These are phyloP conservation scores for Heterotilapia buettikoferi DNA, from an alignment of 2,113 vertebrate species.

Conservation along the genomic window DNA sequence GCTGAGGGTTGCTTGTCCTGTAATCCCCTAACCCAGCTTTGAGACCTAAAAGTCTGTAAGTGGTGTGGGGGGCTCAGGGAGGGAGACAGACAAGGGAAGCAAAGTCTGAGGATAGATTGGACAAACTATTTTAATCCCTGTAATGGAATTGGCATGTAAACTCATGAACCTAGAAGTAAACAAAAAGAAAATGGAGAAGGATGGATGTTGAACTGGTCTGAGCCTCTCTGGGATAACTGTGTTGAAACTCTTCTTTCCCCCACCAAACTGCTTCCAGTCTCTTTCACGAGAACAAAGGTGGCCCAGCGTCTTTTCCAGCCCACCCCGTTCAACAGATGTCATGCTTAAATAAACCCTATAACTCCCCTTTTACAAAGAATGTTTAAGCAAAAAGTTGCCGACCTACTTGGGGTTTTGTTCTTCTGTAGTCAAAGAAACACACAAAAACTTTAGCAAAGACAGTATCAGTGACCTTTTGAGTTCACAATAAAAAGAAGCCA, in stretches of 20 bases:
- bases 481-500: background rate
- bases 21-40: slow-evolving; percentile 49
- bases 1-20: slow-evolving; percentile 32
- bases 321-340: slow-evolving; percentile 29
- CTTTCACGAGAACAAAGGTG: slow-evolving; percentile 42
- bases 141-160: slow-evolving; percentile 77
- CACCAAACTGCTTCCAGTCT: background rate
- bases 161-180: slow-evolving; percentile 68
- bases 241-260: slow-evolving; percentile 50
- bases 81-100: slow-evolving; percentile 38
- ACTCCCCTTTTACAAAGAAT: slow-evolving; percentile 20
- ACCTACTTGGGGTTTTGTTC: background rate
- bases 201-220: slow-evolving; percentile 53
- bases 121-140: slow-evolving; percentile 77
- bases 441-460: background rate
- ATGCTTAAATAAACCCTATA: slow-evolving; percentile 47
- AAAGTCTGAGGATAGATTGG: slow-evolving; percentile 55
- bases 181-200: slow-evolving; percentile 60
- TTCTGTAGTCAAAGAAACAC: background rate
- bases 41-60: slow-evolving; percentile 62
- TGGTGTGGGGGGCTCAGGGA: slow-evolving; percentile 55
- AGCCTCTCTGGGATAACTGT: slow-evolving; percentile 47
- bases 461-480: background rate
- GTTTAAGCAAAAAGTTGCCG: background rate
- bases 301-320: slow-evolving; percentile 36